Evolutionary conservation across 64 coral and sea anemone genomes (phyloP).

Genomic region (Montipora sp.): DNA sequence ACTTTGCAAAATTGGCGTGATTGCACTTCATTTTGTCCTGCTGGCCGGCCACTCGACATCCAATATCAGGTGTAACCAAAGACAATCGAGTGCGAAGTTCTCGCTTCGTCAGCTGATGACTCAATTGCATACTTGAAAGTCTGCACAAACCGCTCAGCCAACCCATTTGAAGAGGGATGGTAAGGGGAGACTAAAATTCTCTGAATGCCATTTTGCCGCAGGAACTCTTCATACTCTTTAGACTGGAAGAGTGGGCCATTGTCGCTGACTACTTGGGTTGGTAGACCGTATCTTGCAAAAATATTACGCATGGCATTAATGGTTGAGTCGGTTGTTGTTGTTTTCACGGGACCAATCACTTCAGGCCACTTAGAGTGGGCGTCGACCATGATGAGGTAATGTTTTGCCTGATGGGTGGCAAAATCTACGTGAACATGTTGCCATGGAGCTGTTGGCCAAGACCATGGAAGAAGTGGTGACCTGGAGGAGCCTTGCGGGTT

Average conservation of each 20-base stretch:
- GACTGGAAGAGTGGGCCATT: constrained; percentile 31
- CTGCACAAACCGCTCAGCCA: constrained; percentile 59
- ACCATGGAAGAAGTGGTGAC: constrained; percentile 47
- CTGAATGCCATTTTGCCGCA: constrained; percentile 36
- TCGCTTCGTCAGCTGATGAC: background rate
- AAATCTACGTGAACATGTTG: constrained; percentile 19
- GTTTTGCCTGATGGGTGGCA: background rate
- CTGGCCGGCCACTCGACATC: no score
- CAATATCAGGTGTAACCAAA: no score
- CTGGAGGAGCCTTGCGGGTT: background rate
- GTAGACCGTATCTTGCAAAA: constrained; percentile 37
- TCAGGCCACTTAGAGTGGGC: constrained; percentile 1
- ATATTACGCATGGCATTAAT: constrained; percentile 1
- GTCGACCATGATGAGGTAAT: constrained; percentile 7
- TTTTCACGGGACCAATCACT: constrained; percentile 16
- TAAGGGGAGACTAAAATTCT: constrained; percentile 40
- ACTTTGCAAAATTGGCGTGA: constrained; percentile 50
- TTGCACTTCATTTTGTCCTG: constrained; percentile 53
- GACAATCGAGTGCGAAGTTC: constrained; percentile 26
- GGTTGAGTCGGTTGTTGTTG: background rate
- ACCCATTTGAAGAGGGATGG: constrained; percentile 27
- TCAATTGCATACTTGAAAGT: constrained; percentile 17
- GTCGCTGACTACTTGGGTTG: constrained; percentile 13
- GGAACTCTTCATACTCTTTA: constrained; percentile 5
- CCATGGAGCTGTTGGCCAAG: constrained; percentile 26